Evolutionary conservation across 1,140 invertebrate species (phyloP).

Genomic region (Bombus pascuorum): DNA sequence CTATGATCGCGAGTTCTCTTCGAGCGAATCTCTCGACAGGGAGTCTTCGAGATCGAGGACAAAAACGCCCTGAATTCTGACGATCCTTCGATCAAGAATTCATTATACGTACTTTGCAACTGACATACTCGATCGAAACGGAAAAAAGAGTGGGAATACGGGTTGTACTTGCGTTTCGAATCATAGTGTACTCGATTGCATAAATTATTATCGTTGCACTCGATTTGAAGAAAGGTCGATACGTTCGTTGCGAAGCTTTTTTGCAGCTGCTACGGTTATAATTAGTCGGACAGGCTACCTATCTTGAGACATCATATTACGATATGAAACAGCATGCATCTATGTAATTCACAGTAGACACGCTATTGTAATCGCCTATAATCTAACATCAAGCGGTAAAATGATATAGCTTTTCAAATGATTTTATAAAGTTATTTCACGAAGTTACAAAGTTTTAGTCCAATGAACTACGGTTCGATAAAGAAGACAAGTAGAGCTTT

Average conservation of each 20-base stretch:
- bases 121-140: slow-evolving; percentile 22
- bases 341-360: no score
- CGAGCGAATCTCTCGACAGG: slow-evolving; percentile 20
- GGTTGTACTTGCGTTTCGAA: slow-evolving; percentile 23
- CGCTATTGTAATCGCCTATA: not conserved
- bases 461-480: not conserved
- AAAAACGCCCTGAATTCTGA: slow-evolving; percentile 42
- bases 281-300: not conserved
- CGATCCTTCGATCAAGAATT: slow-evolving; percentile 62
- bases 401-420: no score
- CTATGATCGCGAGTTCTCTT: no score
- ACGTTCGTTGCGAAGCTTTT: slow-evolving; percentile 17
- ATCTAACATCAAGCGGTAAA: no score
- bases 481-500: not conserved
- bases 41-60: slow-evolving; percentile 11
- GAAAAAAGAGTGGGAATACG: slow-evolving; percentile 2
- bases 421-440: no score
- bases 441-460: not conserved
- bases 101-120: slow-evolving; percentile 54
- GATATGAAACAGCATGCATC: no score
- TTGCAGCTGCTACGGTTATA: not conserved
- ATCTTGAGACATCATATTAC: not conserved
- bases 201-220: slow-evolving; percentile 40
- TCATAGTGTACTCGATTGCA: slow-evolving; percentile 4
- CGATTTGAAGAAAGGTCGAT: not conserved